A percentile compares a stretch with the other conserved stretches of the same genome.
phyloP scores from a whole-genome alignment of 2,797 vertebrate genomes.

The Parauchenoglanis ngamensis region DNA sequence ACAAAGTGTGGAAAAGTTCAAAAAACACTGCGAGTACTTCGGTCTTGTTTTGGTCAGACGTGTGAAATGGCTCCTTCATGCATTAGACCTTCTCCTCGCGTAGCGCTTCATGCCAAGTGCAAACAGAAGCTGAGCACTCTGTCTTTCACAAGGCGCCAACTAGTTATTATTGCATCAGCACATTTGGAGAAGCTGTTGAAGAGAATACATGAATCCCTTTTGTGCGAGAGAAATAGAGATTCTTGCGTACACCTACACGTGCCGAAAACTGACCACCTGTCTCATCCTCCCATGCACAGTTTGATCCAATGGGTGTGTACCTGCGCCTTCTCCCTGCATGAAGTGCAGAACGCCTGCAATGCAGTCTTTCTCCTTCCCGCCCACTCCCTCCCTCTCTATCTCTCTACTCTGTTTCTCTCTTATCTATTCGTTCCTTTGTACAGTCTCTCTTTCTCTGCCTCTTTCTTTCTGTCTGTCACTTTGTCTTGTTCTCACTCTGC shows the following conservation, averaged over 20 bases:
- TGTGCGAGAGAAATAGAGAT: conserved; percentile 12
- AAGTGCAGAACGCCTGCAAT: conserved; percentile 29
- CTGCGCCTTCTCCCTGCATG: conserved; percentile 13
- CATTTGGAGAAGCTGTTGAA: conserved; percentile 41
- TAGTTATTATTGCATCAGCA: conserved; percentile 49
- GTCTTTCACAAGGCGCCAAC: conserved; percentile 40
- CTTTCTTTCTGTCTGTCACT: conserved; percentile 6
- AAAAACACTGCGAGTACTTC: not conserved
- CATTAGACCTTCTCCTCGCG: conserved; percentile 5
- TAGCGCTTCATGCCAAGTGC: conserved; percentile 6
- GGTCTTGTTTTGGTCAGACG: not conserved
- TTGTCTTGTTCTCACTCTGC: not conserved
- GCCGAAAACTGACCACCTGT: conserved; percentile 18
- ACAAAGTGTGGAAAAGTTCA: conserved; percentile 8
- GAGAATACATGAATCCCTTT: conserved; percentile 16
- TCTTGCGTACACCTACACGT: not conserved
- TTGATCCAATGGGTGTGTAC: conserved; percentile 29
- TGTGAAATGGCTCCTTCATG: not conserved
- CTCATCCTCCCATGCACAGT: conserved; percentile 20
- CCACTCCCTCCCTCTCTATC: not conserved
- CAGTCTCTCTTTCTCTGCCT: conserved; percentile 13
- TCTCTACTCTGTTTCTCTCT: not conserved
- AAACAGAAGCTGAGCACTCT: conserved; percentile 37
- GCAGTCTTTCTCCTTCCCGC: conserved; percentile 14
- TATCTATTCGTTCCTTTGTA: conserved; percentile 30